Conservation (phyloP, 2,113 vertebrate genomes). For the Gopherus flavomarginatus region DNA sequence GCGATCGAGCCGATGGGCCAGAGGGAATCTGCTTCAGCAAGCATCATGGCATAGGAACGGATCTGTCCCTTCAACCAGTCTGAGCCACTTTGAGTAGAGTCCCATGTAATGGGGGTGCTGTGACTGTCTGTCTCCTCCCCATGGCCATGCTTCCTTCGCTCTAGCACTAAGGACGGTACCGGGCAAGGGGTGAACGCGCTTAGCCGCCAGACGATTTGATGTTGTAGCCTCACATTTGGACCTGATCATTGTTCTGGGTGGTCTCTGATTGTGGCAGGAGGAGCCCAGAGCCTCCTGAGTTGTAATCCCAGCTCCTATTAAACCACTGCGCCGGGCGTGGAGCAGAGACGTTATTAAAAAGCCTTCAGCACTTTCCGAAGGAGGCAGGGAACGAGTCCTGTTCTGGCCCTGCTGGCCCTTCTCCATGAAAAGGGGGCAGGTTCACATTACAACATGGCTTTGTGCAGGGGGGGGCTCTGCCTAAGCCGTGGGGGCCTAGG, state of each 20-base stretch:
- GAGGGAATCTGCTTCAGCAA: background rate
- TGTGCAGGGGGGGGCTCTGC: background rate
- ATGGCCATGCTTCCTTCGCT: background rate
- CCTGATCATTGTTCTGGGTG: background rate
- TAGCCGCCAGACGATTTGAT: background rate
- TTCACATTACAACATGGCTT: background rate
- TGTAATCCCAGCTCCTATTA: background rate
- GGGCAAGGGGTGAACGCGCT: background rate
- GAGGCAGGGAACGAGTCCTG: background rate
- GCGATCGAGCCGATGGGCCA: background rate
- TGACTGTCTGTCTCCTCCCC: background rate
- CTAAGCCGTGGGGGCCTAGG: background rate
- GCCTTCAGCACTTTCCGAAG: background rate
- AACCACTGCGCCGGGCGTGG: background rate
- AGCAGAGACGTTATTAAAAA: background rate
- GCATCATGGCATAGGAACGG: background rate
- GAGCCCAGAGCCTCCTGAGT: background rate
- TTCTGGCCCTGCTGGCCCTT: background rate
- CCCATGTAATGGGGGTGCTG: background rate
- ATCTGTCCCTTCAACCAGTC: background rate
- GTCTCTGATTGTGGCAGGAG: background rate
- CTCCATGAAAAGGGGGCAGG: background rate
- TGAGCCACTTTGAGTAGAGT: background rate
- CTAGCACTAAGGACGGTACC: background rate
- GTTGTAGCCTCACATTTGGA: background rate